Percentiles rank a stretch among this genome's conserved stretches.
Conservation (phyloP, 2,888 invertebrate genomes). For the Idaea straminata region DNA sequence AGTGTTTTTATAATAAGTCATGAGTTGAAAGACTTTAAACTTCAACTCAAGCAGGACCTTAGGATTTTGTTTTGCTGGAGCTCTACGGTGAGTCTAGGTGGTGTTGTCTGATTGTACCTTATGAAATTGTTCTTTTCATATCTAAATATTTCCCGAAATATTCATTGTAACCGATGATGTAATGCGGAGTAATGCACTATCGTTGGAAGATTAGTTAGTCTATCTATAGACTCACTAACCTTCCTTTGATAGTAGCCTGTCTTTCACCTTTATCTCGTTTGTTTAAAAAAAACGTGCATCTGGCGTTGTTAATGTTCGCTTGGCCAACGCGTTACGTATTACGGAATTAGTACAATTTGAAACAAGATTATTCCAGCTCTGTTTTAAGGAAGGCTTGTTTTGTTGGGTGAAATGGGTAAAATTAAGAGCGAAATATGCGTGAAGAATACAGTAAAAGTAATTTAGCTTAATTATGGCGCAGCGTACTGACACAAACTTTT, state of each 20-base stretch:
- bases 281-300: constrained; percentile 42
- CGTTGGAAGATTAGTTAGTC: too few relatives aligned
- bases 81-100: too few relatives aligned
- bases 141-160: neutral
- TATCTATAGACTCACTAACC: neutral
- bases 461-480: neutral
- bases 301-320: constrained; percentile 36
- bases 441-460: neutral
- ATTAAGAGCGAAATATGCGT: neutral
- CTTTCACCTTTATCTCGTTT: constrained; percentile 26
- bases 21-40: too few relatives aligned
- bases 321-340: constrained; percentile 37
- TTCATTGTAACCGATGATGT: neutral
- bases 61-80: too few relatives aligned
- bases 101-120: too few relatives aligned
- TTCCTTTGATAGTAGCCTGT: neutral
- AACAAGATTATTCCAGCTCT: constrained; percentile 6
- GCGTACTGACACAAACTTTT: neutral
- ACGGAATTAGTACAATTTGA: constrained; percentile 48
- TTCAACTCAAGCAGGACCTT: too few relatives aligned
- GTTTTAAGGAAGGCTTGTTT: neutral
- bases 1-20: too few relatives aligned
- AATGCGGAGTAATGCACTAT: neutral
- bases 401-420: neutral
- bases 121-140: neutral